These are phyloP conservation scores for Eulimnadia texana DNA, from an alignment of 1,140 invertebrate genomes.

Conservation along the genomic window DNA sequence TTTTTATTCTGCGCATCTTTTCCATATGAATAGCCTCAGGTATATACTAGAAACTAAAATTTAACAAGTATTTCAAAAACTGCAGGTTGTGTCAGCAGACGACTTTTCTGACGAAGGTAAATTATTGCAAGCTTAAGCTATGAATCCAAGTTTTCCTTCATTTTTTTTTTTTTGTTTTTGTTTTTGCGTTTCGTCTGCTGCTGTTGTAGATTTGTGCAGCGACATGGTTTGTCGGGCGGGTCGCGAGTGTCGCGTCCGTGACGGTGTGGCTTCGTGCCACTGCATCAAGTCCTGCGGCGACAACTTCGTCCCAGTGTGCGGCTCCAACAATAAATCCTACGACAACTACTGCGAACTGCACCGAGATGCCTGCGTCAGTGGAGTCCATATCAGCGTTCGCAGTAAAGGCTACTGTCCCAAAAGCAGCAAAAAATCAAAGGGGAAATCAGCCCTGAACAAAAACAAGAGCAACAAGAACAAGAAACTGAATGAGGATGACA, in stretches of 20 bases:
- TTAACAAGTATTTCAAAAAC: too few species aligned
- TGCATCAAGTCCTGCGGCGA: slow-evolving; percentile 19
- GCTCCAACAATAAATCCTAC: slow-evolving; percentile 19
- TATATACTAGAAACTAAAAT: too few species aligned
- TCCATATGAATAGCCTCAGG: too few species aligned
- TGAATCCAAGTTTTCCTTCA: too few species aligned
- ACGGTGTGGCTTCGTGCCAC: slow-evolving; percentile 19
- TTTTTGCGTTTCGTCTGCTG: not conserved
- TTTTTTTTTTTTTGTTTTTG: too few species aligned
- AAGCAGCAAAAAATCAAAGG: slow-evolving; percentile 16
- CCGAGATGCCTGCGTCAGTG: slow-evolving; percentile 20
- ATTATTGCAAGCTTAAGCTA: too few species aligned
- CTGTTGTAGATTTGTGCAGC: slow-evolving; percentile 18
- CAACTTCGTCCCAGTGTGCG: slow-evolving; percentile 19
- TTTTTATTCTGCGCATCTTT: too few species aligned
- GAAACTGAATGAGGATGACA: slow-evolving; percentile 12
- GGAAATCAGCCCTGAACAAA: too few species aligned
- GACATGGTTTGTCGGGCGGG: slow-evolving; percentile 22
- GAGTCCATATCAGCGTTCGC: slow-evolving; percentile 19
- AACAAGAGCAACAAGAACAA: slow-evolving; percentile 14
- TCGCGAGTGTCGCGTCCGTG: slow-evolving; percentile 21
- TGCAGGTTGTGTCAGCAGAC: too few species aligned
- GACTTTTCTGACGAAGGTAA: too few species aligned
- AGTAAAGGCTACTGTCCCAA: slow-evolving; percentile 21
- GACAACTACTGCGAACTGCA: slow-evolving; percentile 19